phyloP scores from a whole-genome alignment of 2,888 invertebrate species.

The Mechanitis mazaeus region DNA sequence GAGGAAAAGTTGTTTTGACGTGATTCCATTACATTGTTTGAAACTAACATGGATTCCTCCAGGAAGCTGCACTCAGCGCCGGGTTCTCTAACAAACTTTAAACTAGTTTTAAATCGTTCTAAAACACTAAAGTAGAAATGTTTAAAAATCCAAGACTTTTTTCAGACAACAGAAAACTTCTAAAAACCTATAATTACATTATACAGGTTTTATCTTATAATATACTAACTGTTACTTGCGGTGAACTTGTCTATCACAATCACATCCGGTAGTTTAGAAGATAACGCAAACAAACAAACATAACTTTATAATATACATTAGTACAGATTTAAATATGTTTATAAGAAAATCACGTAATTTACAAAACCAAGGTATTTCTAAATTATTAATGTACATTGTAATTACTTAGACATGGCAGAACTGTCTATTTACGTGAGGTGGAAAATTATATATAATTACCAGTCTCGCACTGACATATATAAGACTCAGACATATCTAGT shows the following conservation, averaged over 20 bases:
- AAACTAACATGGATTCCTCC: conserved; percentile 17
- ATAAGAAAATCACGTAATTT: neutral
- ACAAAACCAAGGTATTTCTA: conserved; percentile 11
- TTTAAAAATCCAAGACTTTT: neutral
- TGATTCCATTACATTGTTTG: conserved; percentile 18
- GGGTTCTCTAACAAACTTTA: conserved; percentile 16
- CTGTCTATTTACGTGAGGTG: conserved; percentile 16
- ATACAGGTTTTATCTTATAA: too few species aligned
- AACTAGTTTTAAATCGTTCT: conserved; percentile 21
- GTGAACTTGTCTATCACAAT: too few species aligned
- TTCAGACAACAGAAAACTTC: neutral
- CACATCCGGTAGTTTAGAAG: too few species aligned
- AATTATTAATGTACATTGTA: conserved; percentile 21
- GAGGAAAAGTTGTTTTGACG: conserved; percentile 8
- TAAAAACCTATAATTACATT: too few species aligned
- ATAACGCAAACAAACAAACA: too few species aligned
- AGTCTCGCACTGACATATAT: too few species aligned
- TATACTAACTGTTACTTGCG: too few species aligned
- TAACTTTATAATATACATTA: too few species aligned
- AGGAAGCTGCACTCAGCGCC: conserved; percentile 13
- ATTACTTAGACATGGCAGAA: conserved; percentile 18
- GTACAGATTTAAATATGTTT: too few species aligned
- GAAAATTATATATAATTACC: conserved; percentile 22
- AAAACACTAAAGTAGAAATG: conserved; percentile 19
- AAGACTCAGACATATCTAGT: conserved; percentile 2